phyloP scores from a whole-genome alignment of 1,140 invertebrate species.

The Bombyx mandarina region DNA sequence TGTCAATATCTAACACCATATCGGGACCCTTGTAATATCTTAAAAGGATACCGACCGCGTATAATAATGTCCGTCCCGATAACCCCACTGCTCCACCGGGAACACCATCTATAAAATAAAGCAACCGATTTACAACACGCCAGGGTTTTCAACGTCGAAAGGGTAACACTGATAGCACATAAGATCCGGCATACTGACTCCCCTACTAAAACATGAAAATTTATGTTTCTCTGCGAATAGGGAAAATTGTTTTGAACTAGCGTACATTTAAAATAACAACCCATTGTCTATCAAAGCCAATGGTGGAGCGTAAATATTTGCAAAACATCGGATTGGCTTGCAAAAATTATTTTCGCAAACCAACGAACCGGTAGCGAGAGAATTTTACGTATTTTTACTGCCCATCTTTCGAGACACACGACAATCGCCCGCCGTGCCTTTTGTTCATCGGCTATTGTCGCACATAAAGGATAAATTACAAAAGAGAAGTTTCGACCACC shows the following conservation, averaged over 20 bases:
- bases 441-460: constrained; percentile 53
- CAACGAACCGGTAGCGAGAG: constrained; percentile 40
- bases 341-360: constrained; percentile 64
- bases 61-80: constrained; percentile 16
- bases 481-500: constrained; percentile 45
- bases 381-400: constrained; percentile 37
- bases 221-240: constrained; percentile 33
- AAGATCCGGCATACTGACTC: constrained; percentile 26
- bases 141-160: constrained; percentile 44
- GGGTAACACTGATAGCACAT: constrained; percentile 48
- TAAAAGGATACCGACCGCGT: constrained; percentile 44
- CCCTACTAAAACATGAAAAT: constrained; percentile 19
- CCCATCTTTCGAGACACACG: constrained; percentile 25
- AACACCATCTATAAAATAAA: constrained; percentile 68
- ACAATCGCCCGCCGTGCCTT: constrained; percentile 37
- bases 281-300: constrained; percentile 39
- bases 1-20: constrained; percentile 27
- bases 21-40: constrained; percentile 39
- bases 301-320: constrained; percentile 15
- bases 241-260: constrained; percentile 25
- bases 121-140: constrained; percentile 62
- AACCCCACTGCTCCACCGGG: constrained; percentile 32
- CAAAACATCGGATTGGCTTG: constrained; percentile 58
- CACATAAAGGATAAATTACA: constrained; percentile 60
- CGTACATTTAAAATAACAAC: constrained; percentile 31